Percentiles rank a stretch among this genome's conserved stretches.
These are phyloP conservation scores for Crotalus viridis DNA, from an alignment of 2,113 vertebrate genomes.

Conservation along the genomic window DNA sequence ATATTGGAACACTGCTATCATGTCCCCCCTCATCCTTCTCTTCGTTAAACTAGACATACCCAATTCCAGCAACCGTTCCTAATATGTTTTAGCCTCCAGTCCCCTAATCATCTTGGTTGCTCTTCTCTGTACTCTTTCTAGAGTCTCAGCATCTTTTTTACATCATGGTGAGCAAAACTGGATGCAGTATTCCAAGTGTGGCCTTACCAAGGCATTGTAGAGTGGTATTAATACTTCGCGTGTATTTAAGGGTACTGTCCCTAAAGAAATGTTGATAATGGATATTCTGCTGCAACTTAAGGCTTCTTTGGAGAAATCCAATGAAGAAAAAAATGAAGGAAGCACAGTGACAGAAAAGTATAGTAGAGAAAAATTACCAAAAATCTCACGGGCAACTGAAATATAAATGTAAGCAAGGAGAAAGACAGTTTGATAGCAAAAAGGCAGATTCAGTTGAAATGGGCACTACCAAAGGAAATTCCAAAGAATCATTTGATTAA, in stretches of 20 bases:
- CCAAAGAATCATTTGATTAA: neutral
- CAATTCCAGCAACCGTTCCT: no score
- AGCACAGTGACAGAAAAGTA: neutral
- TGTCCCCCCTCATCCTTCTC: no score
- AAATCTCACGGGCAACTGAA: neutral
- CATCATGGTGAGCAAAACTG: no score
- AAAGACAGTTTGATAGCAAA: neutral
- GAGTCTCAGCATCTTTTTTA: no score
- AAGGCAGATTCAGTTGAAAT: neutral
- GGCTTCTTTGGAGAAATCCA: neutral
- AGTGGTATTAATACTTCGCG: no score
- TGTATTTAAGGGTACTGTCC: neutral
- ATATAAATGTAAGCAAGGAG: neutral
- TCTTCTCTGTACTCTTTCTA: no score
- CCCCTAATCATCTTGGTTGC: no score
- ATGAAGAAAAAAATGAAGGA: neutral
- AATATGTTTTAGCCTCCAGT: no score
- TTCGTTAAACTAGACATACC: no score
- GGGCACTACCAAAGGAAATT: neutral
- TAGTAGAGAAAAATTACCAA: neutral
- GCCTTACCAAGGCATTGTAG: no score
- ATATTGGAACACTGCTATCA: no score
- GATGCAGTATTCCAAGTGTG: no score
- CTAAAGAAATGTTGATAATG: neutral
- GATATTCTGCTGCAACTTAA: neutral